Evolutionary conservation across 1,140 invertebrate species (phyloP).

Genomic region (Oncopodura yosiiana): DNA sequence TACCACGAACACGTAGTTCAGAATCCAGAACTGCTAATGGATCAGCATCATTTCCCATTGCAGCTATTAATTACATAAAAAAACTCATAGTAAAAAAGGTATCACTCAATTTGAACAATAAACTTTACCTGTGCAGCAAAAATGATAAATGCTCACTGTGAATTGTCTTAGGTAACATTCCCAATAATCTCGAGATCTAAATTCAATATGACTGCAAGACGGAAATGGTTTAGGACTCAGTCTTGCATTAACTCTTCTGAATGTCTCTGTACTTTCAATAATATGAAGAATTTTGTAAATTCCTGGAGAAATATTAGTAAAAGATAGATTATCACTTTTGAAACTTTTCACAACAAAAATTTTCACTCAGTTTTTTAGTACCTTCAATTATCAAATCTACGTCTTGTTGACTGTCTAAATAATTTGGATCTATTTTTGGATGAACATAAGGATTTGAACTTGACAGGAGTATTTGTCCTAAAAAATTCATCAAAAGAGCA

Average conservation of each 20-base stretch:
- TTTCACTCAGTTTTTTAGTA: slow-evolving; percentile 16
- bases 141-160: slow-evolving; percentile 39
- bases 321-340: neutral
- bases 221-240: slow-evolving; percentile 30
- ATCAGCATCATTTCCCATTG: slow-evolving; percentile 40
- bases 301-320: neutral
- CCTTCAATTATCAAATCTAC: slow-evolving; percentile 36
- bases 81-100: neutral
- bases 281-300: slow-evolving; percentile 20
- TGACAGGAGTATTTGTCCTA: slow-evolving; percentile 27
- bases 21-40: slow-evolving; percentile 41
- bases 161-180: slow-evolving; percentile 36
- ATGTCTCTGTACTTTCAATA: slow-evolving; percentile 28
- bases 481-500: no score
- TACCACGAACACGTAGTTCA: slow-evolving; percentile 39
- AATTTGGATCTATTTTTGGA: slow-evolving; percentile 37
- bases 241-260: slow-evolving; percentile 18
- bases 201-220: slow-evolving; percentile 33
- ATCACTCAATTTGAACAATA: neutral
- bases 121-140: slow-evolving; percentile 38
- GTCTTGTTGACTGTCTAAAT: slow-evolving; percentile 35
- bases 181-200: slow-evolving; percentile 36
- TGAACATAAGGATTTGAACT: slow-evolving; percentile 30
- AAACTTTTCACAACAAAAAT: no score
- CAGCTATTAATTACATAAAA: no score